Percentiles rank a stretch among this genome's conserved stretches.
Evolutionary conservation across 2,888 invertebrate genomes (phyloP).

Genomic region (Coenonympha glycerion): DNA sequence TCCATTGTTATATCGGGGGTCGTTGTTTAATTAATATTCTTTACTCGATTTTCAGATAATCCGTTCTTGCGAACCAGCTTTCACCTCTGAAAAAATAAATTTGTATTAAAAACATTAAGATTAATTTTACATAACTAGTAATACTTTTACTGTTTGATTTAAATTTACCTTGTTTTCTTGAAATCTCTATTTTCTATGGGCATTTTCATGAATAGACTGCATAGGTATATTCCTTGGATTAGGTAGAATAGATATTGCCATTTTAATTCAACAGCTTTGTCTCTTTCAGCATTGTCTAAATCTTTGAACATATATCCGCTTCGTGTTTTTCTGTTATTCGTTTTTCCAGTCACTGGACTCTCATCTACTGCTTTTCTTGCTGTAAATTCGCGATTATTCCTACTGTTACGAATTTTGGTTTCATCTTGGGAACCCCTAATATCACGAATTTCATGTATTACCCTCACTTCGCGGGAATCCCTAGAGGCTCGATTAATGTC

Average conservation of each 20-base stretch:
- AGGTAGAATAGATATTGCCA: constrained; percentile 57
- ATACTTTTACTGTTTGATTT: background rate
- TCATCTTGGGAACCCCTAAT: background rate
- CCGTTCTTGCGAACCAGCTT: constrained; percentile 37
- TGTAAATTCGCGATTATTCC: background rate
- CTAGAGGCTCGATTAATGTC: background rate
- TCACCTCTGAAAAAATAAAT: constrained; percentile 40
- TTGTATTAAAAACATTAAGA: background rate
- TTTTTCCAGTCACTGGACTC: background rate
- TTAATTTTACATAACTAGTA: background rate
- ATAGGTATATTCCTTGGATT: constrained; percentile 54
- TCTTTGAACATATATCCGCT: background rate
- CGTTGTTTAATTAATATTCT: constrained; percentile 19
- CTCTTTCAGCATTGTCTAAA: background rate
- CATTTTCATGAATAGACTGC: constrained; percentile 45
- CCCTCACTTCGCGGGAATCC: background rate
- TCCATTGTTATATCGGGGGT: constrained; percentile 5
- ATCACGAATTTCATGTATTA: background rate
- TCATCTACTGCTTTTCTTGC: background rate
- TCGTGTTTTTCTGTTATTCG: background rate
- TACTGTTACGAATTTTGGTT: background rate
- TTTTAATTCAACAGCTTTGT: constrained; percentile 24
- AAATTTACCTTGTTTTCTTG: constrained; percentile 18
- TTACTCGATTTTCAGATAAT: constrained; percentile 51
- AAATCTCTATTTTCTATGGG: constrained; percentile 27